phyloP scores from a whole-genome alignment of 2,888 invertebrate species.

The Spodoptera picta region DNA sequence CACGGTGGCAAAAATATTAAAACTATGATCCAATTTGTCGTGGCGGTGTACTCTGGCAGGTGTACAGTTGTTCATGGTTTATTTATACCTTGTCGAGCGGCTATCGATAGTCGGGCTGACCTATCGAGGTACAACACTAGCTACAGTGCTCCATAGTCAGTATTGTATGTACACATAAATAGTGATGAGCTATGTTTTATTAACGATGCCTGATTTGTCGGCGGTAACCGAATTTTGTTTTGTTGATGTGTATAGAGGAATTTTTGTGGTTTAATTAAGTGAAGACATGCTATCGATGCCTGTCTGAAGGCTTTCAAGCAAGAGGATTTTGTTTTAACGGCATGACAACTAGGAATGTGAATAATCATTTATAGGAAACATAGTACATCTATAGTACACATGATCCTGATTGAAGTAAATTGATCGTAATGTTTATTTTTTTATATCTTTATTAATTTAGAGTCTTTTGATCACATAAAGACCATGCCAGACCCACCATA shows the following conservation, averaged over 20 bases:
- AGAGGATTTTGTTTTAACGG: too few relatives aligned
- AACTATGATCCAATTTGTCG: slow-evolving; percentile 43
- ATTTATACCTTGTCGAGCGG: slow-evolving; percentile 55
- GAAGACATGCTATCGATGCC: not conserved
- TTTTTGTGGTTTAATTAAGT: not conserved
- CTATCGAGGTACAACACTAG: slow-evolving; percentile 52
- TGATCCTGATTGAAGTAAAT: too few relatives aligned
- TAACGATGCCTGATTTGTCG: slow-evolving; percentile 19
- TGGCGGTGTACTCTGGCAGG: slow-evolving; percentile 53
- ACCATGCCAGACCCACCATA: too few relatives aligned
- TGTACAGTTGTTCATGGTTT: slow-evolving; percentile 59
- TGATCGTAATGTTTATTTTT: too few relatives aligned
- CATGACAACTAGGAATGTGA: too few relatives aligned
- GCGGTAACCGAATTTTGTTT: not conserved
- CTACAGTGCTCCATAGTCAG: slow-evolving; percentile 25
- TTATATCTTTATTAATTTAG: too few relatives aligned
- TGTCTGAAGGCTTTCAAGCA: too few relatives aligned
- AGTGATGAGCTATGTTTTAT: slow-evolving; percentile 35
- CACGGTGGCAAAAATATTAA: slow-evolving; percentile 17
- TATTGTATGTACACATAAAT: slow-evolving; percentile 30
- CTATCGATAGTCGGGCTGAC: slow-evolving; percentile 53
- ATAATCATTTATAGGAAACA: too few relatives aligned
- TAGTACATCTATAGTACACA: too few relatives aligned
- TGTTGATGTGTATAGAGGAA: not conserved
- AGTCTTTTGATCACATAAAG: too few relatives aligned